Evolutionary conservation across 2,888 invertebrate species (phyloP).

Genomic region (Cyaniris semiargus): DNA sequence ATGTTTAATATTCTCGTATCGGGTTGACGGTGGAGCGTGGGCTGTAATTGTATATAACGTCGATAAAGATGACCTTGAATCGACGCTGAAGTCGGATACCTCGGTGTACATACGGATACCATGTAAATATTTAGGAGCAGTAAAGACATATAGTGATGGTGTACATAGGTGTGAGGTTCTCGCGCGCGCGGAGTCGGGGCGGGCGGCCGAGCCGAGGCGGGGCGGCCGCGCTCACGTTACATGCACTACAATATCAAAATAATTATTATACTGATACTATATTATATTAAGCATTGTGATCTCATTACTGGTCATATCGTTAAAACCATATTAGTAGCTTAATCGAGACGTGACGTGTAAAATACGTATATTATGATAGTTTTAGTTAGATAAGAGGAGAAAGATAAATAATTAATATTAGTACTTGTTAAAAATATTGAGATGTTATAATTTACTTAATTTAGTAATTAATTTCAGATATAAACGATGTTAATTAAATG

Average conservation of each 20-base stretch:
- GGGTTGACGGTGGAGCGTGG: background rate
- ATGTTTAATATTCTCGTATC: background rate
- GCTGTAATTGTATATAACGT: background rate
- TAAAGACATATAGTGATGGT: conserved; percentile 70
- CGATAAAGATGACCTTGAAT: background rate
- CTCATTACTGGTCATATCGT: background rate
- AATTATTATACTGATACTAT: too few relatives aligned
- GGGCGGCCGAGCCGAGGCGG: conserved; percentile 67
- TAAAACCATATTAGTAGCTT: background rate
- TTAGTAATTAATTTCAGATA: too few relatives aligned
- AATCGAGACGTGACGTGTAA: too few relatives aligned
- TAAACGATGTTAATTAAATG: too few relatives aligned
- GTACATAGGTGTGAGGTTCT: conserved; percentile 55
- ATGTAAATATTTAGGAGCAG: conserved; percentile 48
- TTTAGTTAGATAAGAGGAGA: background rate
- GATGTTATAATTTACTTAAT: background rate
- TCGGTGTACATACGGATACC: conserved; percentile 18
- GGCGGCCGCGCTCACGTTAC: conserved; percentile 44
- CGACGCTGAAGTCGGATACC: background rate
- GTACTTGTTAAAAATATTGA: background rate
- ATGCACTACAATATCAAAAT: background rate
- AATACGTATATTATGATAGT: background rate
- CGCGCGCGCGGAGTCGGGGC: conserved; percentile 32
- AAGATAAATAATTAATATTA: background rate
- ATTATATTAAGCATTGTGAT: background rate